A percentile compares a stretch with the other conserved stretches of the same genome.
Conservation (phyloP, 2,888 invertebrate species). For the Eristalinus aeneus region DNA sequence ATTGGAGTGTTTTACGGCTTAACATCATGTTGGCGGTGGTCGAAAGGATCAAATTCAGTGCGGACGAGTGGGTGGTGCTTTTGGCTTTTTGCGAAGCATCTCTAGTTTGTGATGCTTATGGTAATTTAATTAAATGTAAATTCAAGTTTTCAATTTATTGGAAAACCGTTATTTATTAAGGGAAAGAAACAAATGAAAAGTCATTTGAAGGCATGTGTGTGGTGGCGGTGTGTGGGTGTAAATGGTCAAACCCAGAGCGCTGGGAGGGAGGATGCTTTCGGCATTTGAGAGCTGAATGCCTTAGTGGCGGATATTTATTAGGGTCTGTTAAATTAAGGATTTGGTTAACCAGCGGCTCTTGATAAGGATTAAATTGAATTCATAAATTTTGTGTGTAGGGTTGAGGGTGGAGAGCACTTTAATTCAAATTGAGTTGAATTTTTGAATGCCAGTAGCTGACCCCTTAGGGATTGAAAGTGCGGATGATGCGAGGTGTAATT, state of each 20-base stretch:
- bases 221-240: neutral
- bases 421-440: neutral
- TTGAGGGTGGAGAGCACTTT: neutral
- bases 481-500: neutral
- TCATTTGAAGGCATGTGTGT: conserved; percentile 38
- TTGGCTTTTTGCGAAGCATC: too few relatives aligned
- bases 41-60: conserved; percentile 58
- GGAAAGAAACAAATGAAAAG: conserved; percentile 44
- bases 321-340: conserved; percentile 51
- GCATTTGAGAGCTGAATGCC: conserved; percentile 43
- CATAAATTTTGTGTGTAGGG: conserved; percentile 53
- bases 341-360: conserved; percentile 45
- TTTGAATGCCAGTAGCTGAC: neutral
- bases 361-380: conserved; percentile 38
- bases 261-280: neutral
- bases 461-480: neutral
- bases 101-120: conserved; percentile 10
- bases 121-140: conserved; percentile 69
- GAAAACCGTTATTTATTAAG: conserved; percentile 42
- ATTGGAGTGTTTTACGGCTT: conserved; percentile 50
- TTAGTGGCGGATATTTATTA: conserved; percentile 49
- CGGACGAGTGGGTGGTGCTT: neutral
- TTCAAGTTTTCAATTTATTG: conserved; percentile 65
- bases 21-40: conserved; percentile 58
- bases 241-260: conserved; percentile 10